phyloP scores from a whole-genome alignment of 2,888 invertebrate genomes.

The Scelioninae gen. 1 region DNA sequence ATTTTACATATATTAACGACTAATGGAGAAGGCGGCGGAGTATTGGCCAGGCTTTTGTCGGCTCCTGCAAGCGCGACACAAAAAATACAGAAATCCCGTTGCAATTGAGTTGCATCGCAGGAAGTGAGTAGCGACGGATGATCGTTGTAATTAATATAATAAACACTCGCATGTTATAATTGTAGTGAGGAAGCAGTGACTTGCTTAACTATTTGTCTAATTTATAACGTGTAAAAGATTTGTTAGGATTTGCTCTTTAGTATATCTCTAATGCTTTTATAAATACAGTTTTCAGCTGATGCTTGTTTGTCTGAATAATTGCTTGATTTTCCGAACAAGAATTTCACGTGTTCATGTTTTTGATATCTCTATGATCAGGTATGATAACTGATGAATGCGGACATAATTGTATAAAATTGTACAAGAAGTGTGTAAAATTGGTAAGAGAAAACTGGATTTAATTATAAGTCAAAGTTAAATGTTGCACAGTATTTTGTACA shows the following conservation, averaged over 20 bases:
- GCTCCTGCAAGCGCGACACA: slow-evolving; percentile 41
- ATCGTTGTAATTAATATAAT: slow-evolving; percentile 40
- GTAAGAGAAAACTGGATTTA: not conserved
- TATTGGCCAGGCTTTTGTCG: slow-evolving; percentile 80
- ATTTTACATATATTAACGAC: slow-evolving; percentile 83
- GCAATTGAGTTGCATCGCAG: slow-evolving; percentile 56
- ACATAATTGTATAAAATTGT: slow-evolving; percentile 22
- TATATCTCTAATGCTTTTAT: slow-evolving; percentile 22
- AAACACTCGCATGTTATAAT: slow-evolving; percentile 43
- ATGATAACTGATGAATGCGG: slow-evolving; percentile 26
- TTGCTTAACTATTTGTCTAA: slow-evolving; percentile 50
- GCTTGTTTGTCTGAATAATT: slow-evolving; percentile 32
- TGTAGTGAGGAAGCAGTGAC: slow-evolving; percentile 19
- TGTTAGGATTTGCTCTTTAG: not conserved
- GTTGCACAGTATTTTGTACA: not conserved
- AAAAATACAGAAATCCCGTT: slow-evolving; percentile 60
- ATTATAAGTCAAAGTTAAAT: not conserved
- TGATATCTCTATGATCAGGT: slow-evolving; percentile 40
- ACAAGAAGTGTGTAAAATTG: not conserved
- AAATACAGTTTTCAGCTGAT: slow-evolving; percentile 33
- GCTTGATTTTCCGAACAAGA: slow-evolving; percentile 30
- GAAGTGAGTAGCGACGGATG: slow-evolving; percentile 38
- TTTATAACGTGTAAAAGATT: slow-evolving; percentile 43
- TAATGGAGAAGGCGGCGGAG: slow-evolving; percentile 79
- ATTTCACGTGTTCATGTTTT: slow-evolving; percentile 34